Base-by-base conservation (phyloP, 2,113 vertebrate species). In the Colius striatus region DNA sequence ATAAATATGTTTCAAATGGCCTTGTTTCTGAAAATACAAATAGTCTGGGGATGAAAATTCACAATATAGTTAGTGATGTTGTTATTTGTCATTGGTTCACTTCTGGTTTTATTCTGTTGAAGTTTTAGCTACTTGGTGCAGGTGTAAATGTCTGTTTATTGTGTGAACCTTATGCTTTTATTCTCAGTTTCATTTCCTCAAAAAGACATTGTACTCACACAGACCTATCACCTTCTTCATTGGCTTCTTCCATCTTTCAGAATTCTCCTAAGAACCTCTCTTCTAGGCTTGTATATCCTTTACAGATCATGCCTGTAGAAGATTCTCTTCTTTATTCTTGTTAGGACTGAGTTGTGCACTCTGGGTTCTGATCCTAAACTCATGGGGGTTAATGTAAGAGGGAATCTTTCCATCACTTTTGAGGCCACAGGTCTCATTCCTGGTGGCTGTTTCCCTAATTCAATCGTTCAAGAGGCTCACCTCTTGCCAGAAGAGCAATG, bases 21-120 rank as follows among this genome's bases (percentile, higher is more conserved):
- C 25, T 89, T 70, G 11, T 6, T 91, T 75, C 66, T 92, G 55
- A 85, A 87, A 93, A 55, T 30, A 68, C 78, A 93, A 73, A 41
- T 22, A 32, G 43, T 45, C 73, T 36, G 0, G 19, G 32, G 12
- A 6, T 68, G 41, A 63, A 66, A 60, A 54, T 34, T 85, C 41
- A 34, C 38, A n/a, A 4, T 55, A 22, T 5, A 22, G 13, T 61
- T 76, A 89, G 9, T 29, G 11, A 50, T 68, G 27, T 15, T 61
- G 22, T 50, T 65, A 26, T 38, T 63, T 68, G 15, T 82, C 30
- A 62, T 25, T 72, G 41, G 7, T 15, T 62, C 8, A 47, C 11
- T 29, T 84, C 41, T 65, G 20, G 6, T 74, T 76, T 62, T 62
- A 32, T 41, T 91, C 41, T 45, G 3, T n/a, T 83, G 22, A 80